Evolutionary conservation across 2,797 vertebrate species (phyloP).

Genomic region (Scarus forsteni): DNA sequence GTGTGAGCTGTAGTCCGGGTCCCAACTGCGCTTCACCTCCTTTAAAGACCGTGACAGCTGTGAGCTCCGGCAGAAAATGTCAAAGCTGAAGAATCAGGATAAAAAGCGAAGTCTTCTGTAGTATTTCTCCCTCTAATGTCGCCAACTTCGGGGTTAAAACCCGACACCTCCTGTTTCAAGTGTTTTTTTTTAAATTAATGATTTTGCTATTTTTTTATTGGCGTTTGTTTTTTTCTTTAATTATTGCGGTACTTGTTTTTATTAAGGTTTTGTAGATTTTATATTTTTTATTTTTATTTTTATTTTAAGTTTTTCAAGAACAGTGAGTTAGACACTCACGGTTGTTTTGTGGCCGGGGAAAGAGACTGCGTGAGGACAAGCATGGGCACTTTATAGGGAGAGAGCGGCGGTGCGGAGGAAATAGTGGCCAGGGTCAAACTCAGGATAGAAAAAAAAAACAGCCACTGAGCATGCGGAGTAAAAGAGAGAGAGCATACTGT

Average conservation of each 20-base stretch:
- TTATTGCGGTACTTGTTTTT: constrained; percentile 78
- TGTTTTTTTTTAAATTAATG: constrained; percentile 37
- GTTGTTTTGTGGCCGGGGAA: constrained; percentile 84
- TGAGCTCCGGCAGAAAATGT: constrained; percentile 33
- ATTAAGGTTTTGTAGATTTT: constrained; percentile 83
- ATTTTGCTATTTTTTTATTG: constrained; percentile 75
- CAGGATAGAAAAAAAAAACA: constrained; percentile 41
- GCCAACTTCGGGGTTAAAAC: constrained; percentile 65
- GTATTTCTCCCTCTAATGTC: constrained; percentile 44
- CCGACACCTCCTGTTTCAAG: constrained; percentile 63
- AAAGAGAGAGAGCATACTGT: constrained; percentile 71
- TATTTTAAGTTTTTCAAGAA: constrained; percentile 83
- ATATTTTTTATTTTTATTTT: constrained; percentile 82
- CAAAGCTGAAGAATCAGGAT: constrained; percentile 26
- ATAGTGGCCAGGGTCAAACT: constrained; percentile 80
- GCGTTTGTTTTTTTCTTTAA: constrained; percentile 66
- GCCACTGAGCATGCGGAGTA: constrained; percentile 68
- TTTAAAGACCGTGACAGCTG: constrained; percentile 34
- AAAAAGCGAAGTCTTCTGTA: constrained; percentile 31
- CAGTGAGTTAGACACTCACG: constrained; percentile 88
- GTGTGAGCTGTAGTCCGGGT: constrained; percentile 10
- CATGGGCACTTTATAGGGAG: constrained; percentile 85
- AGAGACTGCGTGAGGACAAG: constrained; percentile 82
- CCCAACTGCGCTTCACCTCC: constrained; percentile 32
- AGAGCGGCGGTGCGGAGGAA: constrained; percentile 77